Evolutionary conservation across 2,113 vertebrate species (phyloP).

Genomic region (Chaetodon auriga): DNA sequence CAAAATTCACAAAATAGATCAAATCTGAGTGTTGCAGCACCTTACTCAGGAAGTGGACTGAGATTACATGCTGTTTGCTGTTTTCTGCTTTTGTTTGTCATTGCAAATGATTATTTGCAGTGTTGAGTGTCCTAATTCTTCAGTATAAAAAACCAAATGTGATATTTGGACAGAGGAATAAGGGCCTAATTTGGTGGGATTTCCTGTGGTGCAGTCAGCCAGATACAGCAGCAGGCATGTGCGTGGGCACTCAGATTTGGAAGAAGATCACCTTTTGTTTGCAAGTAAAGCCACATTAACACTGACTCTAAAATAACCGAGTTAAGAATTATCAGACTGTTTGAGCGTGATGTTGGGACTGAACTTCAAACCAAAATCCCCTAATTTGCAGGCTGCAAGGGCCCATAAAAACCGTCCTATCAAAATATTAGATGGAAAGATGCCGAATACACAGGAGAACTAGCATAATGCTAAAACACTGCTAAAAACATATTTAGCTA

Average conservation of each 20-base stretch:
- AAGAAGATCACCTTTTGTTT: conserved; percentile 6
- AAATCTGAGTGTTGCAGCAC: neutral
- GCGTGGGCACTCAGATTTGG: neutral
- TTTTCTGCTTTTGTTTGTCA: conserved; percentile 3
- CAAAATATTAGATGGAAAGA: neutral
- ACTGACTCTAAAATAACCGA: neutral
- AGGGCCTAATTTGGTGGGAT: conserved; percentile 3
- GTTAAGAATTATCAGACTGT: neutral
- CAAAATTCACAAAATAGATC: neutral
- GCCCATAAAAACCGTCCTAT: neutral
- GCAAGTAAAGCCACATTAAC: neutral
- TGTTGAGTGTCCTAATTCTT: neutral
- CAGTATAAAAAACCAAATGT: neutral
- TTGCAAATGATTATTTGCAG: neutral
- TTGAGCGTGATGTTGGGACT: neutral
- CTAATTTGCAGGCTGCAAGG: neutral
- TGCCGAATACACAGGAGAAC: neutral
- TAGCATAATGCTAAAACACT: neutral
- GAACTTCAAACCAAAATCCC: neutral
- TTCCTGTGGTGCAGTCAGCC: neutral
- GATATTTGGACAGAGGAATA: neutral
- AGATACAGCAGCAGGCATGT: conserved; percentile 5
- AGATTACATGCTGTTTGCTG: neutral
- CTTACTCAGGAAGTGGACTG: too few relatives aligned
- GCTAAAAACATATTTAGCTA: neutral